Conservation (phyloP, 2,113 vertebrate species). For the Trematocara unimaculatum region DNA sequence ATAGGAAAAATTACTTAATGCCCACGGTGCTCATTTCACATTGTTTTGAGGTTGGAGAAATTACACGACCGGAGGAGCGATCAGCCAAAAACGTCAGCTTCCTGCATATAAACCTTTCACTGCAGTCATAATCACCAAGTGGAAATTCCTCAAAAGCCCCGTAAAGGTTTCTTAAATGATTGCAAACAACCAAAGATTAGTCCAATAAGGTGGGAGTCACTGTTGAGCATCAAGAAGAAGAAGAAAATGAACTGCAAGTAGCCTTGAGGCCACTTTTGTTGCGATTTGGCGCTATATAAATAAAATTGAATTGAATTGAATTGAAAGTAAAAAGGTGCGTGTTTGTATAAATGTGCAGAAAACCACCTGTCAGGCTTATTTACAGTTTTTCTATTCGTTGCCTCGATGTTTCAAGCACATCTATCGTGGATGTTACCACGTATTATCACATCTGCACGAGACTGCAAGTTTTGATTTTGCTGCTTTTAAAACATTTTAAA, state of each 20-base stretch:
- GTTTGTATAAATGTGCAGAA: neutral
- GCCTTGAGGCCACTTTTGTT: no score
- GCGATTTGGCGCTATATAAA: no score
- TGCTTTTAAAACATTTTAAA: neutral
- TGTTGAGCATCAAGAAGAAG: accelerated
- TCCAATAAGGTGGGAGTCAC: accelerated
- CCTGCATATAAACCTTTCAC: neutral
- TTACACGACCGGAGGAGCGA: accelerated
- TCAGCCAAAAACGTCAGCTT: neutral
- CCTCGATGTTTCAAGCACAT: neutral
- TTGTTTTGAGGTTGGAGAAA: neutral
- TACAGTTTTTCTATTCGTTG: neutral
- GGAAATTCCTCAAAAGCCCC: neutral
- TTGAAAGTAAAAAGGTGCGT: accelerated
- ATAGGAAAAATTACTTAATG: neutral
- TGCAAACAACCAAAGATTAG: accelerated
- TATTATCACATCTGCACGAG: neutral
- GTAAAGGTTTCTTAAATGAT: neutral
- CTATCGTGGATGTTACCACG: accelerated
- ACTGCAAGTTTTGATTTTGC: neutral
- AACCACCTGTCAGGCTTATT: neutral
- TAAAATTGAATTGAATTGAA: no score
- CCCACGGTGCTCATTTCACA: neutral
- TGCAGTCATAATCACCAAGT: neutral
- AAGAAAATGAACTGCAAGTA: accelerated